Conservation (phyloP, 2,113 vertebrate species). For the Micronycteris hirsuta region DNA sequence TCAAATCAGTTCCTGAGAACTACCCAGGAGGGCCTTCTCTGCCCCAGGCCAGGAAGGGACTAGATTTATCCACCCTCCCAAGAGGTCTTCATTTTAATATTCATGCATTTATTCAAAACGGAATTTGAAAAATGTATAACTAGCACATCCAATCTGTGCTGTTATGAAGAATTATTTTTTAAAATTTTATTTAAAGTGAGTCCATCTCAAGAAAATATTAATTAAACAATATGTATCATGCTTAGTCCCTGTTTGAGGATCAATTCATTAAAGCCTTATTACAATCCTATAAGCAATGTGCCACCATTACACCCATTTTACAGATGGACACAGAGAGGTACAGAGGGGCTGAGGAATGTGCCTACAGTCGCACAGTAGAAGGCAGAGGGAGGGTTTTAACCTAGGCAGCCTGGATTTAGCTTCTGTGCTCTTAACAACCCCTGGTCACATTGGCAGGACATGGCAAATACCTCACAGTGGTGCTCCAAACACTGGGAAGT, state of each 20-base stretch:
- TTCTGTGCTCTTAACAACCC: neutral
- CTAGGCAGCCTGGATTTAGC: too few species aligned
- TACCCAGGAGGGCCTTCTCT: neutral
- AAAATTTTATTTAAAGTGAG: neutral
- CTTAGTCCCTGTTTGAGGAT: neutral
- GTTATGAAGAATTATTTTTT: neutral
- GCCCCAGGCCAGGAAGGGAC: neutral
- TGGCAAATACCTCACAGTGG: neutral
- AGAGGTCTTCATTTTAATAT: neutral
- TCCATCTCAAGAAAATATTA: neutral
- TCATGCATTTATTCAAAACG: neutral
- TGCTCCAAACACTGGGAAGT: neutral
- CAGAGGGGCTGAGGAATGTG: neutral
- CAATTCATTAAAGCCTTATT: neutral
- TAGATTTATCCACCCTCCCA: rapidly evolving
- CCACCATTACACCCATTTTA: neutral
- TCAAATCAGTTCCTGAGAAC: neutral
- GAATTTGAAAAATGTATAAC: neutral
- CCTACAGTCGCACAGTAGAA: neutral
- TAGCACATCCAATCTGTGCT: neutral
- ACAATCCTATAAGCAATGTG: neutral
- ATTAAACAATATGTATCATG: too few species aligned
- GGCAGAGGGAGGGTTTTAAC: neutral
- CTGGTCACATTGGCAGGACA: rapidly evolving
- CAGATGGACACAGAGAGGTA: neutral